Evolutionary conservation across 2,113 vertebrate species (phyloP).

Genomic region (Sigmodon hispidus): DNA sequence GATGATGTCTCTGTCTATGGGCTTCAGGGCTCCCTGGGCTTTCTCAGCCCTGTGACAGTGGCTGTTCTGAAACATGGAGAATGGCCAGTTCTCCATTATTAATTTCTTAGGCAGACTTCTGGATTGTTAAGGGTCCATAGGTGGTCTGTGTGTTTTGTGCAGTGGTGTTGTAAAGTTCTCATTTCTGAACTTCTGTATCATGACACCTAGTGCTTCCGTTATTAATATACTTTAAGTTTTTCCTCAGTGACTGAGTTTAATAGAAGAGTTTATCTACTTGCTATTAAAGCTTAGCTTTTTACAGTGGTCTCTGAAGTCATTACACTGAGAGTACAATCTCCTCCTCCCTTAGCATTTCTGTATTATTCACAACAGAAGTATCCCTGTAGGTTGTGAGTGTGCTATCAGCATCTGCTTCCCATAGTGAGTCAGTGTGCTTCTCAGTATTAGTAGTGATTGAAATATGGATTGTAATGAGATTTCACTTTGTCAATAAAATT

Average conservation of each 20-base stretch:
- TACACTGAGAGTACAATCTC: neutral
- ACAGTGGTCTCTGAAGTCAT: conserved; percentile 17
- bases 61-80: neutral
- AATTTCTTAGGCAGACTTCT: conserved; percentile 24
- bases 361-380: neutral
- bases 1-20: neutral
- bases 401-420: conserved; percentile 6
- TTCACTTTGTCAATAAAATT: conserved; percentile 28
- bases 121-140: neutral
- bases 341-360: neutral
- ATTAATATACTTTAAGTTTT: conserved; percentile 9
- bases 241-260: neutral
- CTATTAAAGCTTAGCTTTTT: conserved; percentile 14
- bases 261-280: neutral
- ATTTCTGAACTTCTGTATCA: neutral
- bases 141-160: neutral
- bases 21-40: neutral
- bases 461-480: neutral
- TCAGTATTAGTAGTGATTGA: conserved; percentile 32
- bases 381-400: conserved; percentile 9
- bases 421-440: conserved; percentile 19
- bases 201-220: neutral
- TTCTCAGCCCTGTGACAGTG: neutral
- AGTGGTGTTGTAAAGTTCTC: neutral
- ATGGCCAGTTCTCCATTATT: neutral